Percentiles rank a stretch among this genome's conserved stretches.
Conservation (phyloP, 2,113 vertebrate species). For the Bettongia penicillata region DNA sequence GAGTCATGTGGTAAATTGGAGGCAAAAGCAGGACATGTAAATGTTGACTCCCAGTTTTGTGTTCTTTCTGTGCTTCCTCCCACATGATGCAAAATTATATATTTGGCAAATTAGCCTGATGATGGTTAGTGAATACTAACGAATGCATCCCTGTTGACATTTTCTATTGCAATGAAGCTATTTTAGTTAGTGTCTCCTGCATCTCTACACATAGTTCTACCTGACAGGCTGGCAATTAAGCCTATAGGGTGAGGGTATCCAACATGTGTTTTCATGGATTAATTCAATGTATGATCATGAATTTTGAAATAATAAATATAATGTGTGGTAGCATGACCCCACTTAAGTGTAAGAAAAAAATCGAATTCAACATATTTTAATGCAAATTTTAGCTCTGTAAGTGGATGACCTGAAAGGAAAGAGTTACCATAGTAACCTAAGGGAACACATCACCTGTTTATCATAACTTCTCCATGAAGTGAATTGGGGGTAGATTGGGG, state of each 20-base stretch:
- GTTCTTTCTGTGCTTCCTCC: slow-evolving; percentile 21
- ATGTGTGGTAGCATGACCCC: slow-evolving; percentile 81
- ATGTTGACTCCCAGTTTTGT: neutral
- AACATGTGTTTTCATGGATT: slow-evolving; percentile 81
- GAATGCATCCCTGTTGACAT: slow-evolving; percentile 66
- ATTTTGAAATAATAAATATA: slow-evolving; percentile 84
- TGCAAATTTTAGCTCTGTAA: slow-evolving; percentile 90
- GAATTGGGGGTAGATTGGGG: slow-evolving; percentile 76
- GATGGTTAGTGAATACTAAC: slow-evolving; percentile 45
- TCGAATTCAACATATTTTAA: slow-evolving; percentile 86
- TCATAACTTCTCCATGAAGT: slow-evolving; percentile 84
- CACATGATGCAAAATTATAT: slow-evolving; percentile 12
- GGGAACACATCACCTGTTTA: slow-evolving; percentile 87
- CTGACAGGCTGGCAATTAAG: slow-evolving; percentile 80
- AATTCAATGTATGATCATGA: slow-evolving; percentile 77
- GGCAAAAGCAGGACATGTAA: neutral
- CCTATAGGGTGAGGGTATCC: slow-evolving; percentile 76
- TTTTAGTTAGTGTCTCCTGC: slow-evolving; percentile 77
- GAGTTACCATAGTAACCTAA: slow-evolving; percentile 88
- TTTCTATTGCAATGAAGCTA: slow-evolving; percentile 74
- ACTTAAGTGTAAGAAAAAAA: slow-evolving; percentile 82
- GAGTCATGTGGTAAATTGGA: neutral
- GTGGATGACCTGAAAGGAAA: slow-evolving; percentile 86
- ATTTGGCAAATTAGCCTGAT: slow-evolving; percentile 25
- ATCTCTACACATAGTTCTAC: slow-evolving; percentile 72